Percentiles rank a stretch among this genome's conserved stretches.
Evolutionary conservation across 2,888 invertebrate genomes (phyloP).

Genomic region (Iphiclides podalirius): DNA sequence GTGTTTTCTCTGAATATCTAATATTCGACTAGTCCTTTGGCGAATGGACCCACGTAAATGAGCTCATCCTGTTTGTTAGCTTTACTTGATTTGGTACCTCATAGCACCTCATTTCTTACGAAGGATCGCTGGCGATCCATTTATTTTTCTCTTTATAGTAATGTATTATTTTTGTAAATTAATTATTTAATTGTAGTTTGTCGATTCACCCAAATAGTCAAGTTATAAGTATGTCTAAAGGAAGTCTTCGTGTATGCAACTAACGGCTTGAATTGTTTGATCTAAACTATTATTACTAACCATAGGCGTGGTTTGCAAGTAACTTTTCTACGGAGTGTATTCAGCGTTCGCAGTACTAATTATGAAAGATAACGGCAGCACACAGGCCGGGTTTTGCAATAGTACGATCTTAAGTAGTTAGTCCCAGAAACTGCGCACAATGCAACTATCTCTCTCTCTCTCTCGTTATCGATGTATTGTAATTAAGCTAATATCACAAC

Average conservation of each 20-base stretch:
- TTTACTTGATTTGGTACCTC: slow-evolving; percentile 67
- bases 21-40: slow-evolving; percentile 67
- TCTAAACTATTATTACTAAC: slow-evolving; percentile 68
- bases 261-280: slow-evolving; percentile 72
- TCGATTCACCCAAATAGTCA: slow-evolving; percentile 52
- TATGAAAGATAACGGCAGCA: slow-evolving; percentile 41
- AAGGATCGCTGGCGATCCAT: slow-evolving; percentile 76
- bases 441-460: slow-evolving; percentile 38
- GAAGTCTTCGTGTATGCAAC: slow-evolving; percentile 65
- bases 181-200: slow-evolving; percentile 56
- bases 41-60: slow-evolving; percentile 44
- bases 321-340: slow-evolving; percentile 59
- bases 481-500: slow-evolving; percentile 37
- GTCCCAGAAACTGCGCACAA: slow-evolving; percentile 59
- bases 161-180: slow-evolving; percentile 62
- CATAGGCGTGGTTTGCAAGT: slow-evolving; percentile 67
- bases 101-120: slow-evolving; percentile 71
- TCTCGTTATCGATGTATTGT: slow-evolving; percentile 35
- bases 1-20: slow-evolving; percentile 72
- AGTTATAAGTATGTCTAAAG: slow-evolving; percentile 44
- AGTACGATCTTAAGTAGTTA: slow-evolving; percentile 51
- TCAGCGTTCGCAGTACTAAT: slow-evolving; percentile 41
- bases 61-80: slow-evolving; percentile 60
- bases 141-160: slow-evolving; percentile 73
- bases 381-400: slow-evolving; percentile 74